Percentiles rank a stretch among this genome's conserved stretches.
These are phyloP conservation scores for Carposina sasakii DNA, from an alignment of 1,140 invertebrate species.

Conservation along the genomic window DNA sequence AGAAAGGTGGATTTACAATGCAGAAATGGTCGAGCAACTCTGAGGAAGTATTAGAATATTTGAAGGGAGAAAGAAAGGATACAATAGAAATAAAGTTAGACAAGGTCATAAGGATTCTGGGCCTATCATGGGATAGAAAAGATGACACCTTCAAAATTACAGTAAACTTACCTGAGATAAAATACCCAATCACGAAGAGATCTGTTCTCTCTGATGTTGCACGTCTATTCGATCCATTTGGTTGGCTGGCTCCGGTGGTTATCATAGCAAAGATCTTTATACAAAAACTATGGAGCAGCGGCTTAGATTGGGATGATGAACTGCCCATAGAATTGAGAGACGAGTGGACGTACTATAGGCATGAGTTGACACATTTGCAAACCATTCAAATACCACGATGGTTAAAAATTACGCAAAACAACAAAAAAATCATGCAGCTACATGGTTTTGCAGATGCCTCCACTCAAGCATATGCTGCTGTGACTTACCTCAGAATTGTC, in stretches of 20 bases:
- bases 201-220: constrained; percentile 41
- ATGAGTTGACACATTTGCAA: constrained; percentile 23
- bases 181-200: constrained; percentile 30
- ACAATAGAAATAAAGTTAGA: constrained; percentile 25
- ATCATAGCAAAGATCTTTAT: constrained; percentile 48
- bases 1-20: constrained; percentile 41
- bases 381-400: constrained; percentile 22
- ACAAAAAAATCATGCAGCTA: constrained; percentile 21
- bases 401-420: constrained; percentile 13
- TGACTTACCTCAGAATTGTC: constrained; percentile 23
- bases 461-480: constrained; percentile 30
- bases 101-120: constrained; percentile 28
- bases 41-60: constrained; percentile 23
- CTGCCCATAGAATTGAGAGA: constrained; percentile 18
- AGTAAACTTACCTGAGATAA: constrained; percentile 21
- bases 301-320: constrained; percentile 47
- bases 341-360: constrained; percentile 25
- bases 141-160: constrained; percentile 27
- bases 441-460: constrained; percentile 39
- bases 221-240: constrained; percentile 44
- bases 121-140: constrained; percentile 26
- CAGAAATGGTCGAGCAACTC: constrained; percentile 50
- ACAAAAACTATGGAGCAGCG: constrained; percentile 43
- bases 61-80: constrained; percentile 13
- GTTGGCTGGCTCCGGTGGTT: constrained; percentile 44